phyloP scores from a whole-genome alignment of 2,797 vertebrate genomes.

The Phoeniculus purpureus region DNA sequence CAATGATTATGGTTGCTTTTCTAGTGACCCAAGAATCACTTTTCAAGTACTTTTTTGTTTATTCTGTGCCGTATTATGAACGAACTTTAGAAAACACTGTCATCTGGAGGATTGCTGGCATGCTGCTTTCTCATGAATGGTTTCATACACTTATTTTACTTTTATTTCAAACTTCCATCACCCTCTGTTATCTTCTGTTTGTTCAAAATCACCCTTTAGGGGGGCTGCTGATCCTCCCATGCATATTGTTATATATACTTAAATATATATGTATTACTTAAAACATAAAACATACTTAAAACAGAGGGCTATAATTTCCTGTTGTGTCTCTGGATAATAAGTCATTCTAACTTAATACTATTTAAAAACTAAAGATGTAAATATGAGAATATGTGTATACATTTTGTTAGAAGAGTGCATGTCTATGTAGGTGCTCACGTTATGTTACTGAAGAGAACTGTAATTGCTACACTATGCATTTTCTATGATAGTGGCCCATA shows the following conservation, averaged over 20 bases:
- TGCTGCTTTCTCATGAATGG: not conserved
- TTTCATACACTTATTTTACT: not conserved
- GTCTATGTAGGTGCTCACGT: constrained; percentile 27
- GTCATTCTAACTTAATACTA: not conserved
- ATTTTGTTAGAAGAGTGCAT: constrained; percentile 7
- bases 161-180: not conserved
- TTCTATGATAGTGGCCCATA: constrained; percentile 15
- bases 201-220: not conserved
- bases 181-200: not conserved
- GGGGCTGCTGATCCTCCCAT: not conserved
- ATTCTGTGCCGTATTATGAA: not conserved
- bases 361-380: not conserved
- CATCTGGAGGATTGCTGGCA: not conserved
- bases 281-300: no score
- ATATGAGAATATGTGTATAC: not conserved
- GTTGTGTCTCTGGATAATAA: not conserved
- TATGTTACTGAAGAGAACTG: constrained; percentile 55
- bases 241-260: not conserved
- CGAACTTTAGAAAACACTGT: not conserved
- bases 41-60: not conserved
- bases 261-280: no score
- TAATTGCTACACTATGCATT: constrained; percentile 31
- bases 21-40: not conserved
- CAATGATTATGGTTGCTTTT: not conserved
- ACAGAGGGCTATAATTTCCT: not conserved